Percentiles rank a stretch among this genome's conserved stretches.
phyloP scores from a whole-genome alignment of 2,797 vertebrate genomes.

The Aselliscus stoliczkanus region DNA sequence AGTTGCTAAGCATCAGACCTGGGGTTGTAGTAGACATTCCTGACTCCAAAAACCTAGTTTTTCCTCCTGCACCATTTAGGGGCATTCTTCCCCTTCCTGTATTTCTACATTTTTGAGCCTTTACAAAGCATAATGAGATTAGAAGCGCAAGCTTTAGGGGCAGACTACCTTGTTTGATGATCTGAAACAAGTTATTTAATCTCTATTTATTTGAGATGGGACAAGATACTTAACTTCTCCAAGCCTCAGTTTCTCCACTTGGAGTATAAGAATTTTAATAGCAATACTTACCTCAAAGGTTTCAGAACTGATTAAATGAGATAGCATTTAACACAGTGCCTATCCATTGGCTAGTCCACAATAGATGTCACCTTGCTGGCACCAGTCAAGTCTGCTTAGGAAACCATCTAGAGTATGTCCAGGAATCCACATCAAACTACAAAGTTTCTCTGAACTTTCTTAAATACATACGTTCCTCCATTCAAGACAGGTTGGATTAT shows the following conservation, averaged over 20 bases:
- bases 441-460: not conserved
- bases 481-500: not conserved
- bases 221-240: slow-evolving; percentile 1
- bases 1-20: not conserved
- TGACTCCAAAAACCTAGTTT: not conserved
- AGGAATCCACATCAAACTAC: not conserved
- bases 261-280: not conserved
- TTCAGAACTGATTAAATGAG: not conserved
- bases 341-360: not conserved
- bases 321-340: not conserved
- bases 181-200: not conserved
- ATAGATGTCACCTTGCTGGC: not conserved
- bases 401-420: not conserved
- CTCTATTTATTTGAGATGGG: not conserved
- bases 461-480: not conserved
- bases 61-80: not conserved
- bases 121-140: not conserved
- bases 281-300: not conserved
- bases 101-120: not conserved
- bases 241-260: not conserved
- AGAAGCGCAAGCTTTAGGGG: not conserved
- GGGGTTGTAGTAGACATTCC: not conserved
- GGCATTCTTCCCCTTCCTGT: not conserved
- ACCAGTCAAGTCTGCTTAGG: not conserved
- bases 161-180: not conserved